Percentiles rank a stretch among this genome's conserved stretches.
phyloP scores from a whole-genome alignment of 2,888 invertebrate species.

The Serripes groenlandicus region DNA sequence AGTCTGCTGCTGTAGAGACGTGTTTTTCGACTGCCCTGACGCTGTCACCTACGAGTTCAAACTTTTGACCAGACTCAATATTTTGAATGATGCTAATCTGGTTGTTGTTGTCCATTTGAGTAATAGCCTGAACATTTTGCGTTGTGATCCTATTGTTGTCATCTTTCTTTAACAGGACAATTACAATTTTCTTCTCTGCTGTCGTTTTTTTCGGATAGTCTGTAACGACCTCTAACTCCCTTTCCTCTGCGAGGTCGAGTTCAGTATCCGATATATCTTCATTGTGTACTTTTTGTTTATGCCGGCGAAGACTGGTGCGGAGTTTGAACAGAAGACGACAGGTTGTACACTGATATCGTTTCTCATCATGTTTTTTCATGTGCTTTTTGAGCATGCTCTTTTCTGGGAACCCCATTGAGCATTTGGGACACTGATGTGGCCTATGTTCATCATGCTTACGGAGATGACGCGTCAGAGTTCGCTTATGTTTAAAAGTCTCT shows the following conservation, averaged over 20 bases:
- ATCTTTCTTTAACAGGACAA: slow-evolving; percentile 6
- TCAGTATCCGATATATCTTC: not conserved
- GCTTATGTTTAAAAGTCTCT: slow-evolving; percentile 37
- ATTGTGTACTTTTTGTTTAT: slow-evolving; percentile 12
- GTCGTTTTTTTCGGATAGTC: not conserved
- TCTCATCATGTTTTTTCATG: slow-evolving; percentile 6
- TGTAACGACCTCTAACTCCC: not conserved
- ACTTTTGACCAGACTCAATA: not conserved
- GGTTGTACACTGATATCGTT: slow-evolving; percentile 20
- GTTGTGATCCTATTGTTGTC: slow-evolving; percentile 1
- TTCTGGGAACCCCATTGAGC: slow-evolving; percentile 12
- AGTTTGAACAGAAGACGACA: slow-evolving; percentile 26
- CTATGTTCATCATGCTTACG: slow-evolving; percentile 18
- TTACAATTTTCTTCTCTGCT: not conserved
- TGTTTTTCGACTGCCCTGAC: not conserved
- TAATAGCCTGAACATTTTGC: not conserved
- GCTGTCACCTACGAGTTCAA: not conserved
- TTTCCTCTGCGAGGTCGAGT: not conserved
- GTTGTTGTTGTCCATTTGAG: not conserved
- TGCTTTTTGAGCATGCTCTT: slow-evolving; percentile 28
- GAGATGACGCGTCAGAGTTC: slow-evolving; percentile 29
- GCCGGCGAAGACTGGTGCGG: not conserved
- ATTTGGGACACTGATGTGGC: not conserved
- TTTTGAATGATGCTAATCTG: not conserved
- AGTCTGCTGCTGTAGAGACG: not conserved